phyloP scores from a whole-genome alignment of 1,140 invertebrate genomes.

The Campoletis sonorensis region DNA sequence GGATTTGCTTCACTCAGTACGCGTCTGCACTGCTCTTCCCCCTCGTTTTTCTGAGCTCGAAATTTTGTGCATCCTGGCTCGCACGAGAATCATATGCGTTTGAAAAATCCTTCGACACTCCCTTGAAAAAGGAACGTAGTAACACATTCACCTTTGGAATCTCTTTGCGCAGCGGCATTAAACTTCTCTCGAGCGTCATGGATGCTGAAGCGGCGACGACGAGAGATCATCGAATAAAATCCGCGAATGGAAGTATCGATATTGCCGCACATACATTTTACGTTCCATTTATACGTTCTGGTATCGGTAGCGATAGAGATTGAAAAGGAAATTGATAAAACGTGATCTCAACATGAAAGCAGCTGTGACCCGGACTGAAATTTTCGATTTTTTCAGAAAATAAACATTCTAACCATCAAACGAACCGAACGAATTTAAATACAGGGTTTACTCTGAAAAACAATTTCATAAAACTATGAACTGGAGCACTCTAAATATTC shows the following conservation, averaged over 20 bases:
- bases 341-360: not conserved
- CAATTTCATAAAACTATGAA: not conserved
- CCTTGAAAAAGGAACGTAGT: not conserved
- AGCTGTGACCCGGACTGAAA: not conserved
- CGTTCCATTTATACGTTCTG: constrained; percentile 9
- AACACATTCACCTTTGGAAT: not conserved
- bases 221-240: constrained; percentile 13
- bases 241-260: constrained; percentile 10
- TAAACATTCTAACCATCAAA: not conserved
- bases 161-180: not conserved
- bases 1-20: not conserved
- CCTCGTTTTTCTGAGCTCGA: not conserved
- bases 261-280: not conserved
- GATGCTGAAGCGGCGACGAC: not conserved
- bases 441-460: too few relatives aligned
- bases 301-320: not conserved
- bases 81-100: not conserved
- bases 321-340: constrained; percentile 11
- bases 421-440: not conserved
- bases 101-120: not conserved
- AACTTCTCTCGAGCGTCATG: constrained; percentile 4
- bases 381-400: not conserved
- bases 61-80: not conserved
- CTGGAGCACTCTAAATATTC: not conserved
- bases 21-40: not conserved